Evolutionary conservation across 2,888 invertebrate genomes (phyloP).

Genomic region (Limnephilus lunatus): DNA sequence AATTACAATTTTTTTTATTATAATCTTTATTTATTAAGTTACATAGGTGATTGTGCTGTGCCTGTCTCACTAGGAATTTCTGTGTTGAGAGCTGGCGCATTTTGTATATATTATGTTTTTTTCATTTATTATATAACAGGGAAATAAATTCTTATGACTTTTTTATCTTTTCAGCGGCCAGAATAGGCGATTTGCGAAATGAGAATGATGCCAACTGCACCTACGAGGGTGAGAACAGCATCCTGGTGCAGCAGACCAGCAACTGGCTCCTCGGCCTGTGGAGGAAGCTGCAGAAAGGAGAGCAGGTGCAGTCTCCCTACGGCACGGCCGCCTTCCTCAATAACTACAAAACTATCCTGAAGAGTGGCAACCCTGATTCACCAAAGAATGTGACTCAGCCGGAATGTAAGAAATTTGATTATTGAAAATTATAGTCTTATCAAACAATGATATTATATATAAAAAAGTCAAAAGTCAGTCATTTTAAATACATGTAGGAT

Average conservation of each 20-base stretch:
- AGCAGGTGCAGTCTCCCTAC: constrained; percentile 79
- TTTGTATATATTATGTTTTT: too few species aligned
- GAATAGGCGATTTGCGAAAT: constrained; percentile 85
- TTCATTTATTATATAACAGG: too few species aligned
- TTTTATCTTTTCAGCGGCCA: constrained; percentile 77
- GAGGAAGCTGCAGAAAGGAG: constrained; percentile 72
- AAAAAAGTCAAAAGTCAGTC: too few species aligned
- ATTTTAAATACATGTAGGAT: too few species aligned
- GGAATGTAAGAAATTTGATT: constrained; percentile 72
- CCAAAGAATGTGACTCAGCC: constrained; percentile 76
- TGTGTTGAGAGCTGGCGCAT: too few species aligned
- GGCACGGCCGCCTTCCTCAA: constrained; percentile 82
- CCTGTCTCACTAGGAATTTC: too few species aligned
- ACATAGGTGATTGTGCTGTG: too few species aligned
- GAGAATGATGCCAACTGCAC: constrained; percentile 92
- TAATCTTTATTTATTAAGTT: too few species aligned
- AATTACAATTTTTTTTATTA: too few species aligned
- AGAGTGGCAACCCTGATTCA: constrained; percentile 69
- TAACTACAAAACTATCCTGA: constrained; percentile 71
- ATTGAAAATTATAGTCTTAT: not conserved
- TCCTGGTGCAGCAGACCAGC: constrained; percentile 90
- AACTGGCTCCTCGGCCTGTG: constrained; percentile 88
- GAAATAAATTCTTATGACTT: not conserved
- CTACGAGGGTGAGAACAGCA: constrained; percentile 95
- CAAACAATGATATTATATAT: too few species aligned